These are phyloP conservation scores for Drosophila navojoa DNA, from an alignment of 1,140 invertebrate species.

Conservation along the genomic window DNA sequence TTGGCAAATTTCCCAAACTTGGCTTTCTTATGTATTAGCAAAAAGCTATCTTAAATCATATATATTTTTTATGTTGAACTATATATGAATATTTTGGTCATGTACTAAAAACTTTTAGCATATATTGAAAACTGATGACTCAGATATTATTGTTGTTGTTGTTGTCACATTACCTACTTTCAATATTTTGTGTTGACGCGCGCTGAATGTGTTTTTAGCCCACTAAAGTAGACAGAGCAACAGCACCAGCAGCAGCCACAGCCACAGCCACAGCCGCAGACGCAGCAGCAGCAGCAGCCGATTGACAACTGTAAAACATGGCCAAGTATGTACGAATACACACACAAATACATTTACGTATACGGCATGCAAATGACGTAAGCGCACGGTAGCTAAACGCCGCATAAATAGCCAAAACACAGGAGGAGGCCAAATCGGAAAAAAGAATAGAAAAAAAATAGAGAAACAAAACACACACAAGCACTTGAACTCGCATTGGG, in stretches of 20 bases:
- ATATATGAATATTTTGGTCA: constrained; percentile 24
- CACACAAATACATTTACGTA: not conserved
- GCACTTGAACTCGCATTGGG: constrained; percentile 25
- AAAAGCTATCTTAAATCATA: not conserved
- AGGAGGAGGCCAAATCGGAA: constrained; percentile 32
- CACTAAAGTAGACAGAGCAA: constrained; percentile 11
- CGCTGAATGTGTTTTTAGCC: constrained; percentile 46
- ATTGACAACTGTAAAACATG: constrained; percentile 80
- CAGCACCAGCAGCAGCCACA: constrained; percentile 44
- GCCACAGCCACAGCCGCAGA: constrained; percentile 22
- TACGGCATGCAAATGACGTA: constrained; percentile 62
- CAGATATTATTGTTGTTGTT: constrained; percentile 22
- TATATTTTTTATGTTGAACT: constrained; percentile 2
- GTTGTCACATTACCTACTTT: constrained; percentile 70
- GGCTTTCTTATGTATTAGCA: not conserved
- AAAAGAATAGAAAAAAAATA: not conserved
- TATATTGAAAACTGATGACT: constrained; percentile 44
- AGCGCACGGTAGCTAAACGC: constrained; percentile 51
- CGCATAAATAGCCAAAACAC: constrained; percentile 50
- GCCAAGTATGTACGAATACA: constrained; percentile 62
- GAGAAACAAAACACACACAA: constrained; percentile 25
- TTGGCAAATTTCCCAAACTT: not conserved
- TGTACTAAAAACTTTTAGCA: constrained; percentile 11
- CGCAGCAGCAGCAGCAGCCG: constrained; percentile 49
- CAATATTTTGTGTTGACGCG: constrained; percentile 62